These are phyloP conservation scores for Glaucomys volans DNA, from an alignment of 2,113 vertebrate species.

Conservation along the genomic window DNA sequence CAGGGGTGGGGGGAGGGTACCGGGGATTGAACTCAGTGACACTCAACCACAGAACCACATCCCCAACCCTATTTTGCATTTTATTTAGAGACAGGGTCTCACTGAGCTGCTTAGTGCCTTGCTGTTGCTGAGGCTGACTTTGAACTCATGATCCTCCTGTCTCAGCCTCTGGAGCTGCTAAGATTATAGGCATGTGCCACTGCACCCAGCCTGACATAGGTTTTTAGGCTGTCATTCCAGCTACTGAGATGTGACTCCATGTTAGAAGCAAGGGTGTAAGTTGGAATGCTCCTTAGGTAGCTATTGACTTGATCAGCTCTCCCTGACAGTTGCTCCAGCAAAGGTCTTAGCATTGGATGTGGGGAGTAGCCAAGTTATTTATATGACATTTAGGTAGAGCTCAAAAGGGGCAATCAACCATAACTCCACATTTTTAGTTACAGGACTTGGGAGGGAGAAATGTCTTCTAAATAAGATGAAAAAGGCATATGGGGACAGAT, in stretches of 20 bases:
- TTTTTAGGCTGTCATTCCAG: neutral
- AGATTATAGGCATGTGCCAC: no score
- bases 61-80: no score
- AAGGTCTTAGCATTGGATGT: neutral
- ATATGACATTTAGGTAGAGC: neutral
- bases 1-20: no score
- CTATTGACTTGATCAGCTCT: neutral
- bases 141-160: no score
- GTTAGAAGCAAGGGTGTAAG: neutral
- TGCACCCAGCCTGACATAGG: neutral
- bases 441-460: neutral
- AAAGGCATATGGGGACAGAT: neutral
- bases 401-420: neutral
- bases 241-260: neutral
- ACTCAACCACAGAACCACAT: no score
- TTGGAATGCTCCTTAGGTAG: neutral
- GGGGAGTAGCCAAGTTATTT: neutral
- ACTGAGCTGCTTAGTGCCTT: no score
- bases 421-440: neutral
- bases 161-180: no score
- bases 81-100: no score
- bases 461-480: neutral
- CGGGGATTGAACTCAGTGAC: no score
- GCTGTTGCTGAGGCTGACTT: no score
- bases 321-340: neutral